Evolutionary conservation across 2,797 vertebrate genomes (phyloP), one percentile per base, ranked within the genome.

Genomic region (Schizopygopsis malacanthus): DNA sequence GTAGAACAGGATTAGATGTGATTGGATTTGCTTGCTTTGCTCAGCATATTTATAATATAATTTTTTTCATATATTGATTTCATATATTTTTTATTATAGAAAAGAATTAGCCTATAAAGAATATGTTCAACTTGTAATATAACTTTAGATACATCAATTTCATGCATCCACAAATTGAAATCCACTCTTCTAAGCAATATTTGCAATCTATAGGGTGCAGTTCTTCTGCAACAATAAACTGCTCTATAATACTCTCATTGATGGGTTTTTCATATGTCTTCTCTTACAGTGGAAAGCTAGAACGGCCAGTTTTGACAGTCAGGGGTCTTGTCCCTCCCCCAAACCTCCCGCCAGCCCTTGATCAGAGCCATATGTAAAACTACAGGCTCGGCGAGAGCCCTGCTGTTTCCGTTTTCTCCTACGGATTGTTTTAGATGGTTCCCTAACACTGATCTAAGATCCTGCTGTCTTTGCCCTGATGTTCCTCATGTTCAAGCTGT

Each of bases 251-350:
- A 25, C 56, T 45, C 22, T 70, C 41, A n/a, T 9, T 88, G 13
- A 33, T 70, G 73, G 22, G n/a, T 61, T 76, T 80, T 61, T 59
- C 83, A 47, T 82, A 56, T 86, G 83, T 90, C 73, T 81, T 87
- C 43, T 85, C 81, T 86, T 4, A 1, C 96, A 99, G 98, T 99
- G 98, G 98, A 97, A 98, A 88, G 97, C 97, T 85, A 96, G 97
- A 89, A 96, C 98, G 9, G 97, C 98, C 65, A 99, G 98, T 93
- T 98, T 99, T 72, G 98, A 99, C 96, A 99, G 98, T 91, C 97
- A 99, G 92, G 96, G 98, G 52, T 99, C 98, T 45, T 98, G 98
- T 90, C 97, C 98, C 20, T 99, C 98, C 45, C 98, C 98, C 13
- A 96, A 97, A 90, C 97, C 96, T 81, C 97, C 98, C 25, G 94